Evolutionary conservation across 2,888 invertebrate species (phyloP).

Genomic region (Campoletis raptor): DNA sequence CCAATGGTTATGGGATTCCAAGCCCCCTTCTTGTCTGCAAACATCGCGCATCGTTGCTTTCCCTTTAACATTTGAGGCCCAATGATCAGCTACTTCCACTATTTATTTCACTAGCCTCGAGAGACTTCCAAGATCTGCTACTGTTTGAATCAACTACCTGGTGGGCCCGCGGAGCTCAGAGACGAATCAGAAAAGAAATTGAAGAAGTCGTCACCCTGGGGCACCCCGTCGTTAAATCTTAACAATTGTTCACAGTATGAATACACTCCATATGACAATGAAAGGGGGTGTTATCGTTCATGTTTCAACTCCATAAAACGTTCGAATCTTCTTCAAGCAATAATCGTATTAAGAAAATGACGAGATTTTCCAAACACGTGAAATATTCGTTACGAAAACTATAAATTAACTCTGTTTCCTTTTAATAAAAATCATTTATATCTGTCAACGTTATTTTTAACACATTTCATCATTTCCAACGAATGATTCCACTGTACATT

Average conservation of each 20-base stretch:
- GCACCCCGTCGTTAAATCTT: slow-evolving; percentile 79
- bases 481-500: too few relatives aligned
- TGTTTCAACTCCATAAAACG: not conserved
- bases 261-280: slow-evolving; percentile 7
- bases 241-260: slow-evolving; percentile 77
- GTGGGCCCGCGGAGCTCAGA: slow-evolving; percentile 43
- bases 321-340: not conserved
- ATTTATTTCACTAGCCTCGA: slow-evolving; percentile 44
- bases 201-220: slow-evolving; percentile 71
- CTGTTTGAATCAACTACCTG: slow-evolving; percentile 45
- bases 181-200: slow-evolving; percentile 50
- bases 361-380: not conserved
- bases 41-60: slow-evolving; percentile 73
- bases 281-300: slow-evolving; percentile 18
- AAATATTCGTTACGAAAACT: not conserved
- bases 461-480: too few relatives aligned
- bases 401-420: not conserved
- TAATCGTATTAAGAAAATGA: not conserved
- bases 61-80: slow-evolving; percentile 37
- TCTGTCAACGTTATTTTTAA: too few relatives aligned
- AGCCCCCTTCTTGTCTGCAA: slow-evolving; percentile 79
- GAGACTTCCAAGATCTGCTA: slow-evolving; percentile 54
- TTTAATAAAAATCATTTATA: not conserved
- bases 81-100: slow-evolving; percentile 57
- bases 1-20: slow-evolving; percentile 76